Percentiles rank a stretch among this genome's conserved stretches.
Evolutionary conservation across 2,888 invertebrate genomes (phyloP).

Genomic region (Chouioia cunea): DNA sequence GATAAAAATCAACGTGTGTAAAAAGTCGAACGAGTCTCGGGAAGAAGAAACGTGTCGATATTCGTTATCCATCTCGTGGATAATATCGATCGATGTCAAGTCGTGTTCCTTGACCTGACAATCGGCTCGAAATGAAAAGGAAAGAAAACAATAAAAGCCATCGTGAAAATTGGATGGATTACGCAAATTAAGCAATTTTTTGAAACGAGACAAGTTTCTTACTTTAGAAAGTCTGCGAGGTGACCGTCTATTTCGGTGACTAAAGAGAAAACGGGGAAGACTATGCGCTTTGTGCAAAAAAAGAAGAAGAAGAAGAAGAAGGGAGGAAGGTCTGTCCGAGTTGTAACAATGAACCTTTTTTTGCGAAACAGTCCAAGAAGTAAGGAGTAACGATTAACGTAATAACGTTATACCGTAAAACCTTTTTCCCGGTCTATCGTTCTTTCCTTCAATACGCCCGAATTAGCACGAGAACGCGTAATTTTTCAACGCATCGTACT

Average conservation of each 20-base stretch:
- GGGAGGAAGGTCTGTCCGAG: neutral
- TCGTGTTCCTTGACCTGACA: constrained; percentile 27
- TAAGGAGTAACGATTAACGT: too few species aligned
- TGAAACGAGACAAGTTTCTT: constrained; percentile 12
- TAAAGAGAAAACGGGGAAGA: constrained; percentile 24
- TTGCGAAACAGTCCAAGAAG: too few species aligned
- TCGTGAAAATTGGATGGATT: constrained; percentile 17
- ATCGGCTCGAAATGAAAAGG: neutral
- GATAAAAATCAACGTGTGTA: too few species aligned
- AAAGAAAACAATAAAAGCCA: neutral
- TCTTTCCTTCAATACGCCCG: too few species aligned
- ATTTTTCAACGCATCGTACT: too few species aligned
- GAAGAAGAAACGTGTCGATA: too few species aligned
- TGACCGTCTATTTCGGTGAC: neutral
- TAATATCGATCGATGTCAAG: too few species aligned
- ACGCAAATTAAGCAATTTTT: constrained; percentile 28
- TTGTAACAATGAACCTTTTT: neutral
- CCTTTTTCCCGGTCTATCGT: too few species aligned
- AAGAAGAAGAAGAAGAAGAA: neutral
- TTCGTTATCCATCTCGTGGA: too few species aligned
- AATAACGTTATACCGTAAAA: too few species aligned
- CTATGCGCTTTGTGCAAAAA: neutral
- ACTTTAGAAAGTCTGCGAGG: constrained; percentile 30
- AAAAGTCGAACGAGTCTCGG: too few species aligned
- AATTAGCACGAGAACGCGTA: too few species aligned